phyloP scores from a whole-genome alignment of 2,797 vertebrate genomes.

The Pangasius larnaudii region DNA sequence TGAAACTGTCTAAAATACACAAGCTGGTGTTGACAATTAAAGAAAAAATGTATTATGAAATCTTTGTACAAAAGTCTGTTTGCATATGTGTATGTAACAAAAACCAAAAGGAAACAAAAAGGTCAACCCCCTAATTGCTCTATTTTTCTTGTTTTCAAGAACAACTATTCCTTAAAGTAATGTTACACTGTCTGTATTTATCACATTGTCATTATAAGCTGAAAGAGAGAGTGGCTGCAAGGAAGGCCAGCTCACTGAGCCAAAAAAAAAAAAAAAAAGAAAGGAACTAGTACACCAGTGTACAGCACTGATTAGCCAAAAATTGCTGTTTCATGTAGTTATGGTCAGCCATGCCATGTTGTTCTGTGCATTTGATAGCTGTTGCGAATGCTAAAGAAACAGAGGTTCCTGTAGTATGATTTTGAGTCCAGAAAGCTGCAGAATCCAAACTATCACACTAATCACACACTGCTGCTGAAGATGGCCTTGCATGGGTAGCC shows the following conservation, averaged over 20 bases:
- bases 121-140: background rate
- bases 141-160: background rate
- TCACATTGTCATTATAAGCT: no score
- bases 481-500: background rate
- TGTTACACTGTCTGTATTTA: no score
- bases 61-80: background rate
- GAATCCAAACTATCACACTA: background rate
- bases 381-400: no score
- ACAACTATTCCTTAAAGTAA: background rate
- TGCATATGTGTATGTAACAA: background rate
- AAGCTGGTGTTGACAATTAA: background rate
- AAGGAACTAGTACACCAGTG: background rate
- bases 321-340: background rate
- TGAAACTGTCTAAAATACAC: background rate
- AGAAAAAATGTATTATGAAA: background rate
- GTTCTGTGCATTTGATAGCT: background rate
- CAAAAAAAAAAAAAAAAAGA: no score
- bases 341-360: background rate
- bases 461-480: background rate
- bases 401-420: no score
- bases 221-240: no score
- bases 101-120: background rate
- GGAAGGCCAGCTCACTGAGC: no score
- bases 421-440: no score
- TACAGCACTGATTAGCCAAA: background rate